A percentile compares a stretch with the other conserved stretches of the same genome.
Conservation (phyloP, 2,113 vertebrate genomes). For the Alethe diademata region DNA sequence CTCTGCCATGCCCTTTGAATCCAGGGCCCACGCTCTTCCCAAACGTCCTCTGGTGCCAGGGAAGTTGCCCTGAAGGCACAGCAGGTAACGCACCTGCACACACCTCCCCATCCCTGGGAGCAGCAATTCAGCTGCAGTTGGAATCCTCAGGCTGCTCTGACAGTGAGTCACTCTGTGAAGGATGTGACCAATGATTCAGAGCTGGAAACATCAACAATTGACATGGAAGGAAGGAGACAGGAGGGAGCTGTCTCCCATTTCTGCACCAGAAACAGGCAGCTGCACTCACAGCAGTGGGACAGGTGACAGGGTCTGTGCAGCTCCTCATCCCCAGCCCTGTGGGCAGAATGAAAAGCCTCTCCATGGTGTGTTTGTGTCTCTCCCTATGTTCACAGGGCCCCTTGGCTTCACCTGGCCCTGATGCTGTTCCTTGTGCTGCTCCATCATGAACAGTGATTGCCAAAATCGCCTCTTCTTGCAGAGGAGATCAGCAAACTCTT, state of each 20-base stretch:
- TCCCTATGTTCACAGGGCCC: neutral
- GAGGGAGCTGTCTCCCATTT: neutral
- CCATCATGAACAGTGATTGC: neutral
- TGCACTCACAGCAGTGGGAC: neutral
- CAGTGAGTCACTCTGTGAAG: neutral
- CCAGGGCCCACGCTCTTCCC: neutral
- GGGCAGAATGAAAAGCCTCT: neutral
- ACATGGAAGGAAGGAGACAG: neutral
- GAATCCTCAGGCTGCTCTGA: neutral
- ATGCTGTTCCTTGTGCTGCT: neutral
- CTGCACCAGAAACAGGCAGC: neutral
- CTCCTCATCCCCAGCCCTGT: neutral
- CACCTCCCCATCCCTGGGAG: neutral
- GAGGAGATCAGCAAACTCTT: neutral
- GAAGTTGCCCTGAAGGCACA: accelerated
- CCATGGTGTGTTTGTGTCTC: neutral
- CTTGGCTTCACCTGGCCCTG: neutral
- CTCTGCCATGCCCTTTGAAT: neutral
- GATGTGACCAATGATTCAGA: slow-evolving; percentile 7
- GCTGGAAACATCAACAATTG: neutral
- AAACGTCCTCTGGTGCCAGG: neutral
- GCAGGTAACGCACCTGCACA: neutral
- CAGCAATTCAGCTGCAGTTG: neutral
- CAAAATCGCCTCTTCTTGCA: neutral
- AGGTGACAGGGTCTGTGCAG: neutral